Base-by-base conservation (phyloP, 2,797 vertebrate genomes). In the Peromyscus eremicus region DNA sequence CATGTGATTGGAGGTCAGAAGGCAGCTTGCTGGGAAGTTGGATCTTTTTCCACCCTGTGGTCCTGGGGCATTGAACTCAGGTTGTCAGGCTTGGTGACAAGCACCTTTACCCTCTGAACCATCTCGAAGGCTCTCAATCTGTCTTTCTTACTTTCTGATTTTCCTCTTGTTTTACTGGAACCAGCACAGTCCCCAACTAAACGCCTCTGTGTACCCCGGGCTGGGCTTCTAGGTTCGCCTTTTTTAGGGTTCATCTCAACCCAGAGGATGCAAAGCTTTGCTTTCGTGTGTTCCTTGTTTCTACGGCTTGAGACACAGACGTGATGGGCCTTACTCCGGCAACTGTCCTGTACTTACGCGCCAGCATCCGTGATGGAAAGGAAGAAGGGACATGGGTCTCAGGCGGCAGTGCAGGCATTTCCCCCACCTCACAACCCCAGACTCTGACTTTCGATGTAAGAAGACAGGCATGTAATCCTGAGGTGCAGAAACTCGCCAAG, bases 151-250 rank as follows among this genome's bases (percentile, higher is more conserved):
- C 27, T 94, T 91, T 75, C 77, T 64, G 23, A 71, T 27, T 40
- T 86, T 86, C 73, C 4, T 14, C n/a, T 90, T 43, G 55, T 46
- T 94, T 96, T 46, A 62, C 40, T 68, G 70, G 83, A 66, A 94
- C 76, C 11, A n/a, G 14, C 40, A 49, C 0, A 17, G 77, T 11
- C 40, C 73, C 34, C 66, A 32, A 25, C 16, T 46, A 52, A 60
- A 49, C 19, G 23, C 81, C 40, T 55, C 0, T 83, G 32, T 80
- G 32, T 13, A 84, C 14, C 34, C 40, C 1, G 13, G 66, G 75
- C 27, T 2, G 8, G 89, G 17, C 43, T 92, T 87, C 64, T 4
- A 62, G 79, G 32, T n/a, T 43, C 87, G 75, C 32, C 60, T 21
- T 93, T 64, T 55, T 43, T 70, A 43, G 8, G 68, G 40, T 52